These are phyloP conservation scores for Plectrocnemia conspersa DNA, from an alignment of 1,140 invertebrate species.

Conservation along the genomic window DNA sequence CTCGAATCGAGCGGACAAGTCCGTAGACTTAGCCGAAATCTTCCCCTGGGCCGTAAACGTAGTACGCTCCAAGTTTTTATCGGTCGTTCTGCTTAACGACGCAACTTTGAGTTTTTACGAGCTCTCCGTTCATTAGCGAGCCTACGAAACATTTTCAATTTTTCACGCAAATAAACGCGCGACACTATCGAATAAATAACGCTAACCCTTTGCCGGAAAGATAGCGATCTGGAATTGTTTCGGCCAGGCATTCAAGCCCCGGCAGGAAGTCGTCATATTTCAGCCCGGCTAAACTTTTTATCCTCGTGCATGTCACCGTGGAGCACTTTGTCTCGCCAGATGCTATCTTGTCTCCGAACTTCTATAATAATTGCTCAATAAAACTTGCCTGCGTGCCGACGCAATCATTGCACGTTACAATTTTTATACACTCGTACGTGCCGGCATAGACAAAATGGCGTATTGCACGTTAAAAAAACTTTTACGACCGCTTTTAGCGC, in stretches of 20 bases:
- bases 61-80: constrained; percentile 32
- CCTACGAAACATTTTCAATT: too few relatives aligned
- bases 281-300: constrained; percentile 33
- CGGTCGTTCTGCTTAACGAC: constrained; percentile 34
- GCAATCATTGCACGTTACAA: too few relatives aligned
- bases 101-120: constrained; percentile 34
- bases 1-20: too few relatives aligned
- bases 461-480: too few relatives aligned
- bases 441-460: too few relatives aligned
- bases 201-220: too few relatives aligned
- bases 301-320: constrained; percentile 24
- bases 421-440: too few relatives aligned
- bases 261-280: constrained; percentile 34
- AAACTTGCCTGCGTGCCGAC: background rate
- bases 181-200: too few relatives aligned
- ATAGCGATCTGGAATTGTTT: constrained; percentile 13
- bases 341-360: constrained; percentile 11
- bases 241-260: constrained; percentile 11
- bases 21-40: constrained; percentile 18
- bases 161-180: too few relatives aligned
- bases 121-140: constrained; percentile 33
- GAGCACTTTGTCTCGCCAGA: constrained; percentile 16
- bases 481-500: too few relatives aligned
- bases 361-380: constrained; percentile 2
- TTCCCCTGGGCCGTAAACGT: too few relatives aligned